A percentile compares a stretch with the other conserved stretches of the same genome.
Conservation (phyloP, 2,888 invertebrate genomes). For the Tenthredo livida region DNA sequence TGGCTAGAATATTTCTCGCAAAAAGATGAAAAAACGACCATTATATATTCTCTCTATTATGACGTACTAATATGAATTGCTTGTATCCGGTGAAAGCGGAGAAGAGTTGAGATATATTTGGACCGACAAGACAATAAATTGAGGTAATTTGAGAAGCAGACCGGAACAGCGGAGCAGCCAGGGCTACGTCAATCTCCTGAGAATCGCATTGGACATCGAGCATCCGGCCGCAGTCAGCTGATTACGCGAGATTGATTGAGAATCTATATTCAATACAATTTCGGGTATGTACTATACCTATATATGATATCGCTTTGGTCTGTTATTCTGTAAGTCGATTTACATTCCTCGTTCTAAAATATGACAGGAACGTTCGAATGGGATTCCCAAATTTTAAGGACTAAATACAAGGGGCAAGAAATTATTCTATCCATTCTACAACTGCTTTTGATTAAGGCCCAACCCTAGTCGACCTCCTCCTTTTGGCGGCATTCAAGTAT, state of each 20-base stretch:
- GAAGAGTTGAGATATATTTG: neutral
- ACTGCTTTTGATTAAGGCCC: neutral
- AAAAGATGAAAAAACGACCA: neutral
- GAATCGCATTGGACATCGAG: neutral
- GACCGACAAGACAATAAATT: conserved; percentile 2
- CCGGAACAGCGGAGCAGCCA: neutral
- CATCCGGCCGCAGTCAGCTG: neutral
- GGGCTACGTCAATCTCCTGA: neutral
- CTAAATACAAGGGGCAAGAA: neutral
- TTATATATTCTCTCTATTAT: neutral
- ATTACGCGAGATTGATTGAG: neutral
- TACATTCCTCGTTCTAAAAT: neutral
- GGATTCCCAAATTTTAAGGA: neutral
- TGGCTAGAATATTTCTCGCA: neutral
- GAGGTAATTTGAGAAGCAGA: neutral
- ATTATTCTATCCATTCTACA: neutral
- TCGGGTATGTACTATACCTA: neutral
- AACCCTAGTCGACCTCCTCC: too few species aligned
- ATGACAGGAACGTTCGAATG: neutral
- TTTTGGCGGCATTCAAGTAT: too few species aligned
- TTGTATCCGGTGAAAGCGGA: neutral
- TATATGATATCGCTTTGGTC: neutral
- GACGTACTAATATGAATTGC: neutral
- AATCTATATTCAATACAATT: neutral
- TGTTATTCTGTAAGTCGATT: neutral